These are phyloP conservation scores for human DNA, from an alignment of 2,113 vertebrate species.

Conservation along the genomic window GRCh38 chr4:7289501-7290000, in stretches of 20 bases:
- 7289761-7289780: background rate
- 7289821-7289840: rapidly evolving
- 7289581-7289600: background rate
- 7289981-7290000: background rate
- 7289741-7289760: conserved; percentile 71
- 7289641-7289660: conserved; percentile 75
- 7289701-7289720: conserved; percentile 78
- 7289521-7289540: background rate
- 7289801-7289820: background rate
- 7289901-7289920: background rate
- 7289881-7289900: rapidly evolving
- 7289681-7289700: conserved; percentile 73
- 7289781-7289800: background rate
- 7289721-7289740: conserved; percentile 78
- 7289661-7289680: conserved; percentile 77
- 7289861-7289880: rapidly evolving
- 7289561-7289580: background rate
- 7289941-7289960: background rate
- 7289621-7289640: background rate
- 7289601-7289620: conserved; percentile 47
- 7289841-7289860: background rate
- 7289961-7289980: rapidly evolving
- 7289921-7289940: no score
- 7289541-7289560: conserved; percentile 54
- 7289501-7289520: background rate